Base-by-base conservation (phyloP, 2,888 invertebrate genomes). In the Lottia scabra region DNA sequence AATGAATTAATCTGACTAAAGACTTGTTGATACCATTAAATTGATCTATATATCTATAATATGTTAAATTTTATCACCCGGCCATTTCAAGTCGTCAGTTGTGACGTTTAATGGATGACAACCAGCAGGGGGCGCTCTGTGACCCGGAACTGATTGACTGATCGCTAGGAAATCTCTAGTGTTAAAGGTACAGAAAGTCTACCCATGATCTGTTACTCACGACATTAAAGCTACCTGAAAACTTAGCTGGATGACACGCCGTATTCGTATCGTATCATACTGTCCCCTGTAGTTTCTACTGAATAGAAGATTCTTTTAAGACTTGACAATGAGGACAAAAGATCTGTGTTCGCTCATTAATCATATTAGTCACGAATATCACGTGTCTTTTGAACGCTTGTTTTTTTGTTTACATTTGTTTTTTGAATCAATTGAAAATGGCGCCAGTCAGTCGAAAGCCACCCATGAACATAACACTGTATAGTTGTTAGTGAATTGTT, bases 1-100 rank as follows among this genome's bases (percentile, higher is more conserved):
- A 13, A 23, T 19, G 56, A 23, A 23, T 56, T 56, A 56, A 56
- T 56, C 56, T 56, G 19, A 56, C 19, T 56, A 23, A 23, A 23
- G 56, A 56, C 56, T 56, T 56, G 38, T 56, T 23, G 23, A 56
- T 56, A 56, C 56, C 56, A 56, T 56, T 56, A 56, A 56, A 56
- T 56, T 56, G 56, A 56, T 56, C 56, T 56, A 56, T 56, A 56
- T 56, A 56, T 56, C 56, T 56, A 56, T 56, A 56, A 56, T 23
- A 56, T 56, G 56, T 56, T 23, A 56, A 23, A 56, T 23, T 56
- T 56, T 56, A 56, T 56, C 56, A 56, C 56, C 56, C 19, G 23
- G 19, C 23, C 19, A 13, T 56, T 56, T 56, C 56, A 56, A 23
- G 23, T 23, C 19, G 56, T 23, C 19, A 19, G 12, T 56, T 23